Evolutionary conservation across 2,888 invertebrate genomes (phyloP).

Genomic region (Phytoseiulus persimilis): DNA sequence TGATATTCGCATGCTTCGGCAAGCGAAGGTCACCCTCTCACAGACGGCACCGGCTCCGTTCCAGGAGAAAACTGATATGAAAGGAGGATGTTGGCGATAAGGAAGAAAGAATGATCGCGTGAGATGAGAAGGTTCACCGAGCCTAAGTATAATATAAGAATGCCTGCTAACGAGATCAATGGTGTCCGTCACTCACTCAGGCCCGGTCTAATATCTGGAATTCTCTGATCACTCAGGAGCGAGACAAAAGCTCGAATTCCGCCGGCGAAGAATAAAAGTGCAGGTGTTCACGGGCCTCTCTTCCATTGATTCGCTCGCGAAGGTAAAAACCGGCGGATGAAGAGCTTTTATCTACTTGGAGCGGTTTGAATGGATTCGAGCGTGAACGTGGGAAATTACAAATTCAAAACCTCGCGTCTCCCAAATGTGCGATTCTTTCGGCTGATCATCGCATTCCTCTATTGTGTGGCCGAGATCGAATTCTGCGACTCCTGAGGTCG

Average conservation of each 20-base stretch:
- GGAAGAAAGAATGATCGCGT: background rate
- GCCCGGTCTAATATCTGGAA: background rate
- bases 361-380: background rate
- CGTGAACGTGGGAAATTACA: background rate
- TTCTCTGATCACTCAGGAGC: background rate
- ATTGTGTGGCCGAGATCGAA: no score
- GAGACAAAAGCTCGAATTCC: slow-evolving; percentile 5
- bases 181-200: background rate
- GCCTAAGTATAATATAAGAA: background rate
- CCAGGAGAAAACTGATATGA: background rate
- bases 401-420: no score
- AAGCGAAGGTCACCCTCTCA: no score
- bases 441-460: no score
- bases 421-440: no score
- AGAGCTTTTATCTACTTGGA: background rate
- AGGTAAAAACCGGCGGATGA: background rate
- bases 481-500: no score
- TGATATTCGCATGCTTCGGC: no score
- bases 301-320: background rate
- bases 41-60: background rate
- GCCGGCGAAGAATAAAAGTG: background rate
- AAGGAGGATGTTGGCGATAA: background rate
- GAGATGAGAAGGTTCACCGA: background rate
- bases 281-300: background rate
- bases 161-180: background rate